Percentiles rank a stretch among this genome's conserved stretches.
These are phyloP conservation scores for Spialia ferax DNA, from an alignment of 2,888 invertebrate genomes.

Conservation along the genomic window DNA sequence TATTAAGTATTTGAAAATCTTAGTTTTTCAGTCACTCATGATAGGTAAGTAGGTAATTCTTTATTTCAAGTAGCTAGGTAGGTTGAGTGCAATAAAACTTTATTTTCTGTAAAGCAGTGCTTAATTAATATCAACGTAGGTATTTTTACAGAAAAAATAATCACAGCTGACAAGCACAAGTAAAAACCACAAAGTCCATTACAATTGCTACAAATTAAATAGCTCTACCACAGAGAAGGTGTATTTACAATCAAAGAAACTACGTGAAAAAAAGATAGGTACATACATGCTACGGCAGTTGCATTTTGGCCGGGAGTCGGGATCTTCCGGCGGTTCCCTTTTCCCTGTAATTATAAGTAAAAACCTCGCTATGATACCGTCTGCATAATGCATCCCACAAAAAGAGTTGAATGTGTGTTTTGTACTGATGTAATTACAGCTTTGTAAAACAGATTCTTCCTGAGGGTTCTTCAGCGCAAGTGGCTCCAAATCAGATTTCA, in stretches of 20 bases:
- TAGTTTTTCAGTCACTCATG: too few species aligned
- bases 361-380: conserved; percentile 60
- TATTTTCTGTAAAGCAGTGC: too few species aligned
- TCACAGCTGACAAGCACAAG: conserved; percentile 44
- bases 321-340: conserved; percentile 61
- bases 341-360: conserved; percentile 67
- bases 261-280: conserved; percentile 54
- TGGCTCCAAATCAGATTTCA: conserved; percentile 50
- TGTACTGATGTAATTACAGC: conserved; percentile 47
- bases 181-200: conserved; percentile 61
- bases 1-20: too few species aligned
- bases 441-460: conserved; percentile 33
- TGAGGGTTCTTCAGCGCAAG: conserved; percentile 43
- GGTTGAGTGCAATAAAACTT: too few species aligned
- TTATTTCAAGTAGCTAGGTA: too few species aligned
- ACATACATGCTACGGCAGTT: conserved; percentile 55
- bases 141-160: conserved; percentile 25
- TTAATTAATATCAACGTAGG: too few species aligned
- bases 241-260: conserved; percentile 62
- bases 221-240: conserved; percentile 58
- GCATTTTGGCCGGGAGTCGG: conserved; percentile 59
- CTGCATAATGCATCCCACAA: conserved; percentile 54
- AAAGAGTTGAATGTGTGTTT: conserved; percentile 52
- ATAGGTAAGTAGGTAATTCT: too few species aligned
- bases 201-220: conserved; percentile 67